Conservation (phyloP, 1,140 invertebrate genomes). For the Antheraea mylitta region DNA sequence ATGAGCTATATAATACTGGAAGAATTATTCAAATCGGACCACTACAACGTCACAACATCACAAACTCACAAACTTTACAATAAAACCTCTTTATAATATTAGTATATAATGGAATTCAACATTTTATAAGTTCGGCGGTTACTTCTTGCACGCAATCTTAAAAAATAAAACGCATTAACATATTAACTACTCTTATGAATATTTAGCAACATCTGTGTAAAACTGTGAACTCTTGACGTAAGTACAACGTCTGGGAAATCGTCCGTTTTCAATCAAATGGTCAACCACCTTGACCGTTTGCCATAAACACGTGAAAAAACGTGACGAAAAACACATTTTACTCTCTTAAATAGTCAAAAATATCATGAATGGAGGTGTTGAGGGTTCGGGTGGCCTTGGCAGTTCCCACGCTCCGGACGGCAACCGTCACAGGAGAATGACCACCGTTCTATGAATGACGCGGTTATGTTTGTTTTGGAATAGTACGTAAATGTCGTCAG, state of each 20-base stretch:
- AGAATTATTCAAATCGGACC: too few species aligned
- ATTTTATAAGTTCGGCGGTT: too few species aligned
- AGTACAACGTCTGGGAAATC: background rate
- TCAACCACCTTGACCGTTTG: background rate
- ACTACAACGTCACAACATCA: too few species aligned
- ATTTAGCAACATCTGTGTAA: too few species aligned
- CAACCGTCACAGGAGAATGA: background rate
- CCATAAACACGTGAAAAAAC: background rate
- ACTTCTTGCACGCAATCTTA: too few species aligned
- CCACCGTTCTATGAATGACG: background rate
- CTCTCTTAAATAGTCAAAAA: background rate
- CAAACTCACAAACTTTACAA: too few species aligned
- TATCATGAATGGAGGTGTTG: conserved; percentile 1
- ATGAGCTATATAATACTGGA: too few species aligned
- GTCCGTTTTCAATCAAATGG: background rate
- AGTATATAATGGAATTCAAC: too few species aligned
- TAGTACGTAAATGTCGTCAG: background rate
- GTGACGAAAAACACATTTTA: background rate
- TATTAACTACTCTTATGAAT: too few species aligned
- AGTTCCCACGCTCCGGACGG: background rate
- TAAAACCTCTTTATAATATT: too few species aligned
- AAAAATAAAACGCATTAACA: too few species aligned
- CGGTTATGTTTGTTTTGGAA: background rate
- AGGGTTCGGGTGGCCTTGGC: background rate
- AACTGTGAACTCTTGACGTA: background rate